Evolutionary conservation across 2,797 vertebrate genomes (phyloP).

Genomic region (Apogon hyalosoma): DNA sequence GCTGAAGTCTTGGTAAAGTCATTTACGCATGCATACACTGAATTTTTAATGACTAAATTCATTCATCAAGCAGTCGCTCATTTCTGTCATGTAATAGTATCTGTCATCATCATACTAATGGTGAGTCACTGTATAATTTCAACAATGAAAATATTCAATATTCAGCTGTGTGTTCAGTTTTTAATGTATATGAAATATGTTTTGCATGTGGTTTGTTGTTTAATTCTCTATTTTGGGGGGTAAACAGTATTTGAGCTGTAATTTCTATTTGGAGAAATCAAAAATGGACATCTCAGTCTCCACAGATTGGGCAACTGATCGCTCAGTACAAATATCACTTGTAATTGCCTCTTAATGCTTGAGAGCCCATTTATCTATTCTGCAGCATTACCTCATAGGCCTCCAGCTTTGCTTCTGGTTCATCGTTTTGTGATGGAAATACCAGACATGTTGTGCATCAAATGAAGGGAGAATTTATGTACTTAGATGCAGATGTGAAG

Average conservation of each 20-base stretch:
- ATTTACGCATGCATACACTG: conserved; percentile 16
- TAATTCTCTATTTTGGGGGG: too few species aligned
- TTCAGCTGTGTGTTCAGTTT: background rate
- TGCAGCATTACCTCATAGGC: conserved; percentile 51
- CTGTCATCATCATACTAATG: background rate
- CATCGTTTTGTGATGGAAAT: conserved; percentile 25
- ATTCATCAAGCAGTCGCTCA: conserved; percentile 4
- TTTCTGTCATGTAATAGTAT: conserved; percentile 9
- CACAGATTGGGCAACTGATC: conserved; percentile 56
- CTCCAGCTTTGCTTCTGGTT: conserved; percentile 30
- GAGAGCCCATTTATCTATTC: conserved; percentile 67
- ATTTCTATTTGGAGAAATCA: conserved; percentile 28
- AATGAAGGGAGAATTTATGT: conserved; percentile 6
- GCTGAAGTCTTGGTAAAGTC: background rate
- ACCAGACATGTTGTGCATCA: conserved; percentile 9
- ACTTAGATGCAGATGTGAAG: too few species aligned
- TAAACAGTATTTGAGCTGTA: too few species aligned
- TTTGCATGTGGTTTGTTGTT: conserved; percentile 3
- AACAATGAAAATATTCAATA: conserved; percentile 20
- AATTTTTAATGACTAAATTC: conserved; percentile 21
- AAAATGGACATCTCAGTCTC: conserved; percentile 41
- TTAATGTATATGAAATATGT: background rate
- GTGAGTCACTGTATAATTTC: conserved; percentile 1
- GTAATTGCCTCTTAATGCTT: conserved; percentile 69
- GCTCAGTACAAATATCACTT: conserved; percentile 57